phyloP scores from a whole-genome alignment of 2,888 invertebrate species.

The Corbicula japonica region DNA sequence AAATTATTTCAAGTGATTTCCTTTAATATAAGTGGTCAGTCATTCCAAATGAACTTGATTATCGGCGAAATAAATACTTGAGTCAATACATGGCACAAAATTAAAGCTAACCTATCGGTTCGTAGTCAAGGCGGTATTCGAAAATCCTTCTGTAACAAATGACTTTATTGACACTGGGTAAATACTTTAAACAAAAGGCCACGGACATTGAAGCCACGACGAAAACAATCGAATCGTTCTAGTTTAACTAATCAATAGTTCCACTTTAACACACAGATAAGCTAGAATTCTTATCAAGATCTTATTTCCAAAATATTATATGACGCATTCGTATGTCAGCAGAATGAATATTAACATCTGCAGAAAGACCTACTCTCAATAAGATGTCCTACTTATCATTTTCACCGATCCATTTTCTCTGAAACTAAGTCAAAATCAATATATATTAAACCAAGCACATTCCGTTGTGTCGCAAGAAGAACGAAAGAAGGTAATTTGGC shows the following conservation, averaged over 20 bases:
- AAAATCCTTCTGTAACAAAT: conserved; percentile 29
- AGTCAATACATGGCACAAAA: conserved; percentile 15
- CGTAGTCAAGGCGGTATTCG: conserved; percentile 44
- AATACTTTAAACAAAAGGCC: conserved; percentile 49
- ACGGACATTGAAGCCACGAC: conserved; percentile 36
- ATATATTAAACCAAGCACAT: no score
- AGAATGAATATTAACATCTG: no score
- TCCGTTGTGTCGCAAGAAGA: no score
- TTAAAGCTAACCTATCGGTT: conserved; percentile 15
- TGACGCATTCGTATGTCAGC: no score
- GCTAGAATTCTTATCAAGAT: neutral
- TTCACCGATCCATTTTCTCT: no score
- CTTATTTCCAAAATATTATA: no score
- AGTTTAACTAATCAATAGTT: conserved; percentile 17
- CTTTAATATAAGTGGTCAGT: conserved; percentile 24
- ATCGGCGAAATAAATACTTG: conserved; percentile 35
- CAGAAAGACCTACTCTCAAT: no score
- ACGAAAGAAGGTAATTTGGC: no score
- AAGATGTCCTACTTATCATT: no score
- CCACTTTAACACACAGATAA: conserved; percentile 10
- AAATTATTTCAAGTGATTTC: conserved; percentile 31
- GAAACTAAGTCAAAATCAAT: no score
- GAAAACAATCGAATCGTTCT: conserved; percentile 25
- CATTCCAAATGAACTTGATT: conserved; percentile 19
- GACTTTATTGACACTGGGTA: conserved; percentile 40